Base-by-base conservation (phyloP, 1,140 invertebrate species). In the Pentalonia nigronervosa region DNA sequence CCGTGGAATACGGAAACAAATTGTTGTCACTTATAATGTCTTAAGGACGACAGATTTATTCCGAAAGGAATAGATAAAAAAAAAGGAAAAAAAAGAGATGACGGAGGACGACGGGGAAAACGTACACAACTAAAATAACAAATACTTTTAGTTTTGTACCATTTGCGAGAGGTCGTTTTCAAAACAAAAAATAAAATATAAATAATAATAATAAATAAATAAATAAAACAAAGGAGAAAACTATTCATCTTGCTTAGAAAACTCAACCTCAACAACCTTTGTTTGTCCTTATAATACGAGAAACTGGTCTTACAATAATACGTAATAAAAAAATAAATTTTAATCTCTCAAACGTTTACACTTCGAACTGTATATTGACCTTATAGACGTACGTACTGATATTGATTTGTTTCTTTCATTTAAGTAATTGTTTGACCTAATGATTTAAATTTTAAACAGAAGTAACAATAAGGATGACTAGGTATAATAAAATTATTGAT, bases 1-100 rank as follows among this genome's bases (percentile, higher is more conserved):
- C 30, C 45, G 17, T 50, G 67, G 90, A 92, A 83, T 92, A 92
- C 67, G 91, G 91, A 93, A 86, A 93, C 91, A 93, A 93, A 93
- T 93, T n/a, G 81, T 93, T 86, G 81, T 93, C 91, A 45, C 91
- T 86, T 84, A 36, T 92, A 91, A 76, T 45, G 90, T 90, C 56
- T 90, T 81, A 81, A 91, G 45, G n/a, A 48, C 90, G 76, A 53
- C 76, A 50, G 47, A 84, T 92, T 92, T 84, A 84, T 92, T 81
- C 34, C 11, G 47, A 47, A 81, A 47, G 60, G 47, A 84, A 92
- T 50, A 36, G 50, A 90, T 90, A 90, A 90, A 90, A 90, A 60
- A 21, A 90, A 90, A 90, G 56, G 56, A 53, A 21, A 90, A 21
- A 90, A 90, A 45, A 81, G 23, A 84, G 20, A n/a, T n/a, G 45